phyloP scores from a whole-genome alignment of 2,113 vertebrate species.

The Saccopteryx bilineata region DNA sequence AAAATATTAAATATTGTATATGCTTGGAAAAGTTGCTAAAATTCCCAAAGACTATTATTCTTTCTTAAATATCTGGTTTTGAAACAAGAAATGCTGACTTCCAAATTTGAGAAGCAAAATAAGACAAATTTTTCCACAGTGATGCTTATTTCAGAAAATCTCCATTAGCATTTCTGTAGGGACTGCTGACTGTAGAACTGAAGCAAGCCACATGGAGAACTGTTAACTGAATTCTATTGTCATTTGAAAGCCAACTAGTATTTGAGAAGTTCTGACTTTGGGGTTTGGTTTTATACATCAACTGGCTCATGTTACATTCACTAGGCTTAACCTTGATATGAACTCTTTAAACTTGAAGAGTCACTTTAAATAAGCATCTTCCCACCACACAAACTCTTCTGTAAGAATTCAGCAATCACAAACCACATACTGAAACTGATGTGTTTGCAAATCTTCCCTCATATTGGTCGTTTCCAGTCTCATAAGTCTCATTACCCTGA shows the following conservation, averaged over 20 bases:
- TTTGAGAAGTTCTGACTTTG: not conserved
- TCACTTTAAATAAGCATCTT: conserved; percentile 51
- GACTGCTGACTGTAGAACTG: not conserved
- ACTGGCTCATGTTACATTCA: not conserved
- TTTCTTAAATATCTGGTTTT: conserved; percentile 15
- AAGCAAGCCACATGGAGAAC: not conserved
- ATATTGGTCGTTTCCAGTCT: not conserved
- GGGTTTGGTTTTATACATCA: conserved; percentile 9
- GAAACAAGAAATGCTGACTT: conserved; percentile 22
- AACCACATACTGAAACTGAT: not conserved
- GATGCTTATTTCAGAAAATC: not conserved
- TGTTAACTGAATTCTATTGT: not conserved
- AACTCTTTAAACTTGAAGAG: conserved; percentile 64
- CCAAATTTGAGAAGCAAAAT: conserved; percentile 38
- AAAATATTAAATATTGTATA: not conserved
- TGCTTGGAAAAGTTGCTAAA: not conserved
- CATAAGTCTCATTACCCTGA: not conserved
- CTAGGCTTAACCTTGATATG: conserved; percentile 25
- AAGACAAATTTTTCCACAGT: not conserved
- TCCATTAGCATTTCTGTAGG: not conserved
- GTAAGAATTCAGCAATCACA: conserved; percentile 46
- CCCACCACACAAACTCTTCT: not conserved
- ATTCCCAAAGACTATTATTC: not conserved
- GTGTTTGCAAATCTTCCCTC: not conserved
- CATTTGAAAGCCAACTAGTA: not conserved